These are phyloP conservation scores for Paedocypris micromegethes DNA, from an alignment of 2,797 vertebrate genomes.

Conservation along the genomic window DNA sequence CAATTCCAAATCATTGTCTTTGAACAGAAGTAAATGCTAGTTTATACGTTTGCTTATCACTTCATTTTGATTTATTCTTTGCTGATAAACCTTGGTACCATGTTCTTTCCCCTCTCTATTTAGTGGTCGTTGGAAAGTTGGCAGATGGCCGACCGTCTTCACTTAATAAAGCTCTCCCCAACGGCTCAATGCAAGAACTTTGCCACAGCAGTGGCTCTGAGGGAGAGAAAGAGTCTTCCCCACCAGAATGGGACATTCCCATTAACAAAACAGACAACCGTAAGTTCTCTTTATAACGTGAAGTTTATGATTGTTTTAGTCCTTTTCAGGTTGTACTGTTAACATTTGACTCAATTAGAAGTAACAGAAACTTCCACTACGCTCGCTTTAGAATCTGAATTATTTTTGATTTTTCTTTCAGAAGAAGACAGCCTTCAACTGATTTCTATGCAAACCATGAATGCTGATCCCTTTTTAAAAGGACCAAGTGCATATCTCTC, in stretches of 20 bases:
- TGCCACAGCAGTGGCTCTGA: conserved; percentile 94
- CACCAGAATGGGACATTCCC: conserved; percentile 94
- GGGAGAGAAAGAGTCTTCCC: conserved; percentile 90
- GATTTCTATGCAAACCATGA: conserved; percentile 91
- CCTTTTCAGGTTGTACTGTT: not conserved
- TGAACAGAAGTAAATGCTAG: conserved; percentile 77
- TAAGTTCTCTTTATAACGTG: conserved; percentile 60
- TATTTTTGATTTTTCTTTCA: conserved; percentile 42
- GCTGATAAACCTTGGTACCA: not conserved
- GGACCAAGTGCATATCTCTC: conserved; percentile 72
- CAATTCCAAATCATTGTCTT: conserved; percentile 76
- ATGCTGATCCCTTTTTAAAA: conserved; percentile 91
- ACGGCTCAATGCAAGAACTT: conserved; percentile 75
- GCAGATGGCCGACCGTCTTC: conserved; percentile 78
- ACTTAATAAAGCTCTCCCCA: conserved; percentile 76
- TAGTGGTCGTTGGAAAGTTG: conserved; percentile 66
- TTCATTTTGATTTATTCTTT: not conserved
- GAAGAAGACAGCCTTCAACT: conserved; percentile 91
- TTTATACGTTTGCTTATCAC: not conserved
- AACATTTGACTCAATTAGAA: too few species aligned
- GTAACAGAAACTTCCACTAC: too few species aligned
- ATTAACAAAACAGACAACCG: conserved; percentile 76
- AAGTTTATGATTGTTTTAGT: not conserved
- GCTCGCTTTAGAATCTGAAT: too few species aligned
- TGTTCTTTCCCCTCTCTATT: not conserved